Evolutionary conservation across 2,888 invertebrate species (phyloP).

Genomic region (Cenopis cana): DNA sequence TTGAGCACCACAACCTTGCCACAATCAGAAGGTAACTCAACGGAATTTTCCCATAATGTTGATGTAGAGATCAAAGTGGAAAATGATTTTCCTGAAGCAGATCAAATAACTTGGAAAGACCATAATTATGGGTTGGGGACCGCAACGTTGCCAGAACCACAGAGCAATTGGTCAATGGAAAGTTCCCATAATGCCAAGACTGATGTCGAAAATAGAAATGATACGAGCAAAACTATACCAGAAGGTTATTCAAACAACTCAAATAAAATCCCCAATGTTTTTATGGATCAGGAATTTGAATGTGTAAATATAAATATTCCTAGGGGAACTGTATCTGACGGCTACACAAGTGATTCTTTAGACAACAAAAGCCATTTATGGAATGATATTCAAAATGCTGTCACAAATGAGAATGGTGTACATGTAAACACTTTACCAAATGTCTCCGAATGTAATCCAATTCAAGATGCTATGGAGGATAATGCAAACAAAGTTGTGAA

Average conservation of each 20-base stretch:
- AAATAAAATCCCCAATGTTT: neutral
- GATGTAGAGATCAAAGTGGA: too few relatives aligned
- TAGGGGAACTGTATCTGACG: neutral
- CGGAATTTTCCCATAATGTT: too few relatives aligned
- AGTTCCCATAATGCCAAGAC: neutral
- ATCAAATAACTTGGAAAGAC: neutral
- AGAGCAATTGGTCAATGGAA: conserved; percentile 1
- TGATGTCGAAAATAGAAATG: neutral
- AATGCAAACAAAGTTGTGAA: conserved; percentile 11
- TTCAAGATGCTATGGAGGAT: neutral
- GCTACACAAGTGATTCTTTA: conserved; percentile 3
- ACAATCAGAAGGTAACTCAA: neutral
- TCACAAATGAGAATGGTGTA: neutral
- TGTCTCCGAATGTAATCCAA: neutral
- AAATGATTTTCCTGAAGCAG: conserved; percentile 26
- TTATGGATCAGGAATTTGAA: conserved; percentile 5
- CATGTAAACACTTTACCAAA: neutral
- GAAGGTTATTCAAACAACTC: conserved; percentile 6
- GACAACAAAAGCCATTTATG: conserved; percentile 8
- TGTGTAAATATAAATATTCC: conserved; percentile 17
- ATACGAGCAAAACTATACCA: neutral
- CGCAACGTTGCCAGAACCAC: neutral
- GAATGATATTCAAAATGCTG: conserved; percentile 6
- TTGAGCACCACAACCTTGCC: neutral
- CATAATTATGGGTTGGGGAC: neutral